Percentiles rank a stretch among this genome's conserved stretches.
Evolutionary conservation across 1,140 invertebrate species (phyloP).

Genomic region (Papilio machaon): DNA sequence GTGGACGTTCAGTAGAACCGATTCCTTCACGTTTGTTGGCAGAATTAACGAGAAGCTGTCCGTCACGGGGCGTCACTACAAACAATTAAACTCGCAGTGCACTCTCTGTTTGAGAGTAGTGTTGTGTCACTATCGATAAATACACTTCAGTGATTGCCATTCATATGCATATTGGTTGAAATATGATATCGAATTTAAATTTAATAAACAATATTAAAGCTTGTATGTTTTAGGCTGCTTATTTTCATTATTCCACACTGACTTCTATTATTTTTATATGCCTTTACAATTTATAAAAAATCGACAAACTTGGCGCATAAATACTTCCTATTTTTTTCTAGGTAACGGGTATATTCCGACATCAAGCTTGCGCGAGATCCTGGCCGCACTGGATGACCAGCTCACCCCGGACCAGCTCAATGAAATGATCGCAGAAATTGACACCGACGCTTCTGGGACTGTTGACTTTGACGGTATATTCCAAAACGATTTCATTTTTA

Average conservation of each 20-base stretch:
- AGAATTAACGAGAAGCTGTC: slow-evolving; percentile 3
- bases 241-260: too few relatives aligned
- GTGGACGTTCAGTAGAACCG: not conserved
- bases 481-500: not conserved
- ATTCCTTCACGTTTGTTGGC: slow-evolving; percentile 15
- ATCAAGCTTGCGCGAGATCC: slow-evolving; percentile 89
- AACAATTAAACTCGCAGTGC: not conserved
- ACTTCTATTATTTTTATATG: too few relatives aligned
- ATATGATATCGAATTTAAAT: too few relatives aligned
- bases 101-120: not conserved
- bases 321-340: slow-evolving; percentile 52
- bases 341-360: slow-evolving; percentile 93
- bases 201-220: too few relatives aligned
- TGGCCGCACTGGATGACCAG: slow-evolving; percentile 90
- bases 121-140: not conserved
- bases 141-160: not conserved
- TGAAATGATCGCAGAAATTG: slow-evolving; percentile 93
- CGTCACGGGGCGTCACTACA: not conserved
- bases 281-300: too few relatives aligned
- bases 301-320: too few relatives aligned
- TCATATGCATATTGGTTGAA: not conserved
- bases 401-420: slow-evolving; percentile 91
- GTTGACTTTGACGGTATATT: slow-evolving; percentile 91
- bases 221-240: too few relatives aligned
- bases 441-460: slow-evolving; percentile 90